A percentile compares a stretch with the other conserved stretches of the same genome.
These are phyloP conservation scores for Peromyscus eremicus DNA, from an alignment of 2,797 vertebrate genomes.

Conservation along the genomic window DNA sequence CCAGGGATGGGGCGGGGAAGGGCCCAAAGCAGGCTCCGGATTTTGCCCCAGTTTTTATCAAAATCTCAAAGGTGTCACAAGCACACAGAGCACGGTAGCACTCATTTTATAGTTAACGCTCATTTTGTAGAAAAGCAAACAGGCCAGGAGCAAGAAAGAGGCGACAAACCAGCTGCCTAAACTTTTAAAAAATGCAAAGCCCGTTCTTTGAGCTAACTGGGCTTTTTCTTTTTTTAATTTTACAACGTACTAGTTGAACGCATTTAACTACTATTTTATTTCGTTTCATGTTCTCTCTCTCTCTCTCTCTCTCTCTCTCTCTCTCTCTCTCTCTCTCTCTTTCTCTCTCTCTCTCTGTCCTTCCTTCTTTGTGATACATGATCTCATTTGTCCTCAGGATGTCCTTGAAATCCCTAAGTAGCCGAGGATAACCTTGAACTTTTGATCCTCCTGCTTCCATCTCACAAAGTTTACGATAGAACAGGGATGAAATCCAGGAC, in stretches of 20 bases:
- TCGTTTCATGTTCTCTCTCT: background rate
- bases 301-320: too few species aligned
- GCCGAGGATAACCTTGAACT: background rate
- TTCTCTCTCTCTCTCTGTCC: too few species aligned
- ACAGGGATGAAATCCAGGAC: background rate
- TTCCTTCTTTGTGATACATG: background rate
- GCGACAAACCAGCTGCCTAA: background rate
- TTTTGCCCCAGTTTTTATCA: constrained; percentile 8
- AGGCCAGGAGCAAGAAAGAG: background rate
- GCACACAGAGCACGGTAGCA: background rate
- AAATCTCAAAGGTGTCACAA: background rate
- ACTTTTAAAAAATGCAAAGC: background rate
- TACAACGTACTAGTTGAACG: background rate
- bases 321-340: background rate
- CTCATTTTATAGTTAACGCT: background rate
- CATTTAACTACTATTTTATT: constrained; percentile 36
- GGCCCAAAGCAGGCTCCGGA: background rate
- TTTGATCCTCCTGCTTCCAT: background rate
- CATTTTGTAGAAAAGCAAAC: background rate
- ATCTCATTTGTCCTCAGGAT: background rate
- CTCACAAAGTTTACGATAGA: background rate
- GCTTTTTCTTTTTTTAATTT: background rate
- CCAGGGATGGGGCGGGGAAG: background rate
- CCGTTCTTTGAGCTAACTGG: background rate
- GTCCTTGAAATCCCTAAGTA: background rate